These are phyloP conservation scores for Hirundo rustica DNA, from an alignment of 2,797 vertebrate genomes.

Conservation along the genomic window DNA sequence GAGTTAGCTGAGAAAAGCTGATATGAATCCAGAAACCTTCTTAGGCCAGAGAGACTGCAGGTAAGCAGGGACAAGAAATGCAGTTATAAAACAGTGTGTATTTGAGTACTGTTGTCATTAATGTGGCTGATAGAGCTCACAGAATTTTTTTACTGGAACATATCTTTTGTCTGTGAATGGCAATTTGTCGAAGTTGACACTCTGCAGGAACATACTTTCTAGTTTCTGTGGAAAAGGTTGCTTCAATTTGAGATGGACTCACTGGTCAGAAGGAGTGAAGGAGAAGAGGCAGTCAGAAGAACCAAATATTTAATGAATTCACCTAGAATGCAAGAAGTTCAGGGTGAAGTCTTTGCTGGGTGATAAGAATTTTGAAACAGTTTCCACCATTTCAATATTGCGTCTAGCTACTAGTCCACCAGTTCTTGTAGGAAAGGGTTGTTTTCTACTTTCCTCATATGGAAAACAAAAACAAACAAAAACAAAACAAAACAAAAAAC, in stretches of 20 bases:
- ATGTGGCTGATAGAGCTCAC: neutral
- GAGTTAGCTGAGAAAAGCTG: neutral
- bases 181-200: constrained; percentile 13
- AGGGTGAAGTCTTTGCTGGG: neutral
- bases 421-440: neutral
- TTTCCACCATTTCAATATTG: neutral
- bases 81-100: neutral
- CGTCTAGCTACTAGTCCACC: neutral
- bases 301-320: neutral
- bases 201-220: neutral
- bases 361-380: neutral
- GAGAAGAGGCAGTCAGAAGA: neutral
- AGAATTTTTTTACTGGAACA: neutral
- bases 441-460: neutral
- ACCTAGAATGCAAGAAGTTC: neutral
- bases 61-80: neutral
- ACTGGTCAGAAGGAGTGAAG: neutral
- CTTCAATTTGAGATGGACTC: neutral
- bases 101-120: neutral
- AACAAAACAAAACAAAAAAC: neutral
- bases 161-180: neutral
- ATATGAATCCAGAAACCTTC: neutral
- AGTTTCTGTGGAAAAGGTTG: neutral
- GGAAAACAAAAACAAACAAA: neutral
- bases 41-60: neutral